Evolutionary conservation across 2,113 vertebrate species (phyloP), one percentile per base, ranked within the genome.

Genomic region (Orycteropus afer): DNA sequence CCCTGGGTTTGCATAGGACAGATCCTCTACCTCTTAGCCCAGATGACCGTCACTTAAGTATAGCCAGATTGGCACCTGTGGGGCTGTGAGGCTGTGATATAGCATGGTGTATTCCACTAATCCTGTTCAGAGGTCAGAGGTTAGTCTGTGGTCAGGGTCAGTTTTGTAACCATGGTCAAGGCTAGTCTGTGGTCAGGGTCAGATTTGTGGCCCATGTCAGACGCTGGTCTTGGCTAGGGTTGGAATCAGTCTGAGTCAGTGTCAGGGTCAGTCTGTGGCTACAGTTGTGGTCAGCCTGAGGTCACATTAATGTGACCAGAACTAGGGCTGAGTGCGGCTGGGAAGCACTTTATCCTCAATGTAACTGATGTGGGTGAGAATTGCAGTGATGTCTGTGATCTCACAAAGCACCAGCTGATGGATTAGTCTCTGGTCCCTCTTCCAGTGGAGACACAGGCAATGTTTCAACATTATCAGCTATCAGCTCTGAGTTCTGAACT

Each of bases 201-300:
- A 63, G 59, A 49, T 95, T 79, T 85, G 78, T 86, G 73, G 42
- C 81, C 32, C 45, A 40, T 74, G 59, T 89, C 67, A 96, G 94
- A 92, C 34, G 76, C 37, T 79, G 55, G 79, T 93, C 79, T 81
- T 80, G 87, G 67, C 67, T 22, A 63, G 10, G 29, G 71, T 27
- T 92, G 82, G 59, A 85, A 78, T 92, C 71, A 53, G 17, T 95
- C 65, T 90, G 93, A 92, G 86, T 95, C 95, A 95, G 91, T 87
- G 76, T 86, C 69, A 47, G 86, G 78, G 47, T 92, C 29, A 23
- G 84, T 94, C 87, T 91, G 81, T 65, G 95, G 93, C 73, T 89
- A 61, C 37, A n/a, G 53, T 57, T 97, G 89, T 90, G 86, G 95
- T 93, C 83, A 83, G 61, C 59, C 63, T 93, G 96, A 94, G 91